phyloP scores from a whole-genome alignment of 2,797 vertebrate genomes.

The Clarias laeviceps region DNA sequence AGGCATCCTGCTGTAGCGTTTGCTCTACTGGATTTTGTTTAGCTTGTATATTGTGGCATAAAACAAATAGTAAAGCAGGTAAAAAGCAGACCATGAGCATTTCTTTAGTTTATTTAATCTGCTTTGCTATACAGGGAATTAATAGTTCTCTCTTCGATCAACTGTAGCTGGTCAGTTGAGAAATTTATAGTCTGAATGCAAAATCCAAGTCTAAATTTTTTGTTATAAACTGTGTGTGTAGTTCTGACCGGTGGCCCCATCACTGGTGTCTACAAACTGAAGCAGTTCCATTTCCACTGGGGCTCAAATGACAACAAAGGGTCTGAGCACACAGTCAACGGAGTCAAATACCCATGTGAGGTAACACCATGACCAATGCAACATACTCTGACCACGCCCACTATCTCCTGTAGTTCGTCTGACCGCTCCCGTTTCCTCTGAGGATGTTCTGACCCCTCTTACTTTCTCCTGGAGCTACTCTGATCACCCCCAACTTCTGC shows the following conservation, averaged over 20 bases:
- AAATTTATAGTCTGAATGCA: background rate
- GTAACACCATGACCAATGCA: constrained; percentile 67
- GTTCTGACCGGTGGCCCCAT: constrained; percentile 88
- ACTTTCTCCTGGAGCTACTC: background rate
- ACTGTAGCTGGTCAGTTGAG: background rate
- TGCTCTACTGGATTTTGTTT: background rate
- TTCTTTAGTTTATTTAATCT: background rate
- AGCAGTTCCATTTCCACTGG: constrained; percentile 96
- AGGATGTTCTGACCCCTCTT: background rate
- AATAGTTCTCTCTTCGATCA: background rate
- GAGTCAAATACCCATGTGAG: constrained; percentile 85
- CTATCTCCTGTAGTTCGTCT: no score
- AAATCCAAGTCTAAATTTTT: background rate
- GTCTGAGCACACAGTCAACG: constrained; percentile 87
- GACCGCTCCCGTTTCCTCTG: background rate
- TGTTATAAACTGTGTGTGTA: constrained; percentile 56
- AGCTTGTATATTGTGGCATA: background rate
- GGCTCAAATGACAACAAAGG: constrained; percentile 83
- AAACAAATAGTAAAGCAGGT: background rate
- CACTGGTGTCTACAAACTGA: constrained; percentile 84
- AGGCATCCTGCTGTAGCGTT: background rate
- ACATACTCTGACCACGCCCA: background rate
- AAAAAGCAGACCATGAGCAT: background rate
- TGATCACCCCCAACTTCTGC: background rate
- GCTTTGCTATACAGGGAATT: no score